Base-by-base conservation (phyloP, 2,888 invertebrate species). In the Ochropacha duplaris region DNA sequence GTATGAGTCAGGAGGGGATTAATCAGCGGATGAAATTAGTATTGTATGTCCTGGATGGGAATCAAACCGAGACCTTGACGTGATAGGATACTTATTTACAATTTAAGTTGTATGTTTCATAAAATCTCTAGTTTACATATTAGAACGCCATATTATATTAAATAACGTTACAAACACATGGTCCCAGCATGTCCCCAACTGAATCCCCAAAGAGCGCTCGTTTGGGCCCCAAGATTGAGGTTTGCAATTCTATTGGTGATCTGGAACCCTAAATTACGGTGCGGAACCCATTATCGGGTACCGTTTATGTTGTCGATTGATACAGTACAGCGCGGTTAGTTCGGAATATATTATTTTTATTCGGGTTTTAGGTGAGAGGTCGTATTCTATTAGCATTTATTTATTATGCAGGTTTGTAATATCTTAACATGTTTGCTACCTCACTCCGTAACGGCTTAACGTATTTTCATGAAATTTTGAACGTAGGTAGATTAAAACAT, bases 191-290 rank as follows among this genome's bases (percentile, higher is more conserved):
- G 52, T 31, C 69, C 14, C 65, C 49, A 64, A 54, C 73, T 57
- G 52, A 62, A 63, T 56, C 57, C 58, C 64, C 68, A 66, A 72
- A 72, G 69, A 71, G 69, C 60, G 68, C 67, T 67, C 62, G 65
- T 67, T 63, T 64, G 52, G 63, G 65, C 59, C 67, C 73, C 75
- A 77, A 83, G 83, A 84, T 81, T 72, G 79, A 75, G 81, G 81
- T 82, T 76, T 72, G 74, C 82, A 77, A 81, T 85, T 81, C 83
- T 76, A 83, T 80, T 65, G 80, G 74, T 74, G 74, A 82, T 82
- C 78, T 68, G 66, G 71, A 76, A 78, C 78, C 79, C 80, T 80
- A 81, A 83, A 84, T 85, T 83, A 81, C 83, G 81, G 79, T 78
- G 63, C 78, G 75, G 73, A 71, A 73, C 74, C 72, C 76, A 75